A percentile compares a stretch with the other conserved stretches of the same genome.
These are phyloP conservation scores for Corythornis madagascariensis DNA, from an alignment of 2,113 vertebrate genomes.

Conservation along the genomic window DNA sequence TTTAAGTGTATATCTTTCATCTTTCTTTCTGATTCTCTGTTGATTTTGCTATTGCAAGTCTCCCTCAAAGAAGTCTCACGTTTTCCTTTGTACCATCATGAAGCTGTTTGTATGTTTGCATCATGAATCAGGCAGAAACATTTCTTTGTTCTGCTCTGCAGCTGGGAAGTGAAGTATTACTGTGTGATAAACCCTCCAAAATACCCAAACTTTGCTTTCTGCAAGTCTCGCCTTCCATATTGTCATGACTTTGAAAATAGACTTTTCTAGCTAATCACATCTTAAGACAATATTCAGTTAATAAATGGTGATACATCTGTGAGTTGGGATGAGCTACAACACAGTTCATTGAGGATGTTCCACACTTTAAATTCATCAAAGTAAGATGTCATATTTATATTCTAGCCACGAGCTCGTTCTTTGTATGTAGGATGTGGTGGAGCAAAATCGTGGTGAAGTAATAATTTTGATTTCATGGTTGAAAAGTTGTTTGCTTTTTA, in stretches of 20 bases:
- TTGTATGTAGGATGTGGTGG: not conserved
- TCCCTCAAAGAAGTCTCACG: not conserved
- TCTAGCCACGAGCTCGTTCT: not conserved
- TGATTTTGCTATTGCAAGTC: not conserved
- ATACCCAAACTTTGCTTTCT: not conserved
- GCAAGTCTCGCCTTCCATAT: not conserved
- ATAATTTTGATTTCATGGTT: not conserved
- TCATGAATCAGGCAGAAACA: not conserved
- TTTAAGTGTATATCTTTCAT: not conserved
- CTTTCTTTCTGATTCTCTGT: not conserved
- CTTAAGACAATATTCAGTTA: not conserved
- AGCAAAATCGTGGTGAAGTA: not conserved
- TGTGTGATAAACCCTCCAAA: not conserved
- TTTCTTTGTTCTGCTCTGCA: not conserved
- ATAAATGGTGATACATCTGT: not conserved
- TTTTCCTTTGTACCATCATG: not conserved
- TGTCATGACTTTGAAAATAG: not conserved
- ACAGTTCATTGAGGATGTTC: not conserved
- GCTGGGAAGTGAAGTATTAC: not conserved
- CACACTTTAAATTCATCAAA: not conserved
- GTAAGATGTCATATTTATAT: not conserved
- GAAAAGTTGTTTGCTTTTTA: not conserved
- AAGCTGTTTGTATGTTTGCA: not conserved
- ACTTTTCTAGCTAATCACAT: not conserved
- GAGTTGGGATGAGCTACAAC: not conserved